Conservation (phyloP, 2,888 invertebrate genomes). For the Clepsis dumicolana region DNA sequence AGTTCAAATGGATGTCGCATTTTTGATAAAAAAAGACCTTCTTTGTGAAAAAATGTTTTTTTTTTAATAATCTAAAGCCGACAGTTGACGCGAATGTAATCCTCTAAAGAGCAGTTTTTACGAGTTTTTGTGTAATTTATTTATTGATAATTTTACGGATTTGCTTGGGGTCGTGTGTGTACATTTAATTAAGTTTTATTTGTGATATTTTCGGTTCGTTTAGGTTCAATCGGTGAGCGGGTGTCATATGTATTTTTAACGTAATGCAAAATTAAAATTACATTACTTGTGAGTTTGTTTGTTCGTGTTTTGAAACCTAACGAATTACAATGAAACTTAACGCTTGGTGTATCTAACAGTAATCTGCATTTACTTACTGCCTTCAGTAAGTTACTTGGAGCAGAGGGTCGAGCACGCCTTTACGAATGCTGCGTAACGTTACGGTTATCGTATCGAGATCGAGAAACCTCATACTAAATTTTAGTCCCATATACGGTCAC, state of each 20-base stretch:
- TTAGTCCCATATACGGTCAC: no score
- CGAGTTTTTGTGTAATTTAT: slow-evolving; percentile 73
- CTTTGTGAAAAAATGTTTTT: slow-evolving; percentile 67
- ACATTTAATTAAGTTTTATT: slow-evolving; percentile 45
- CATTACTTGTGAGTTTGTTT: no score
- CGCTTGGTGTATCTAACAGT: no score
- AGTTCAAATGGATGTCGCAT: slow-evolving; percentile 79
- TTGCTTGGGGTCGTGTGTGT: slow-evolving; percentile 49
- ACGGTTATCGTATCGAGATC: no score
- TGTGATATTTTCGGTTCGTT: slow-evolving; percentile 41
- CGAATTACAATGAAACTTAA: no score
- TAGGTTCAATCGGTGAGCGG: slow-evolving; percentile 30
- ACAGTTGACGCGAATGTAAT: slow-evolving; percentile 86
- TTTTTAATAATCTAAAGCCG: slow-evolving; percentile 79
- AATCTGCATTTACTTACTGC: no score
- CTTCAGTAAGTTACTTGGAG: no score
- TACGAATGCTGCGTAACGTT: no score
- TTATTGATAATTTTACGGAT: slow-evolving; percentile 68
- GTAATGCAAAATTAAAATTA: neutral
- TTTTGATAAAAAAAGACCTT: slow-evolving; percentile 65
- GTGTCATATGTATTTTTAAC: slow-evolving; percentile 22
- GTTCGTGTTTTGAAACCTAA: no score
- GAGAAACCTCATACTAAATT: no score
- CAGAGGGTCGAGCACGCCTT: no score
- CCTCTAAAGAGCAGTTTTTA: slow-evolving; percentile 83